Conservation (phyloP, 2,113 vertebrate genomes). For the Anolis carolinensis region DNA sequence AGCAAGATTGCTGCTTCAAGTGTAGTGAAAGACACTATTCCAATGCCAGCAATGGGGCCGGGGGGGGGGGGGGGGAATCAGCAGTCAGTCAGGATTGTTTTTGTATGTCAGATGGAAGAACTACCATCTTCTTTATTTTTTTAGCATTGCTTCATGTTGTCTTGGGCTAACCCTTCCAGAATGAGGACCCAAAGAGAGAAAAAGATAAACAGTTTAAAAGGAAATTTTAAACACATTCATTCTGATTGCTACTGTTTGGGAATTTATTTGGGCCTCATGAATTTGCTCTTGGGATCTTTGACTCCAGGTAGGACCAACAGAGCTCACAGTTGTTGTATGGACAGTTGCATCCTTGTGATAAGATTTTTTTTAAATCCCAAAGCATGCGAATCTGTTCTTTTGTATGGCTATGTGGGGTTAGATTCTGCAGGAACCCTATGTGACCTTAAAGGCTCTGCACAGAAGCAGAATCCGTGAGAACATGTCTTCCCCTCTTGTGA, state of each 20-base stretch:
- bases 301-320: neutral
- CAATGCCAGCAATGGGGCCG: neutral
- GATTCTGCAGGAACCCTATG: constrained; percentile 53
- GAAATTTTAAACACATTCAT: neutral
- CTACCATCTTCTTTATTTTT: neutral
- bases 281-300: neutral
- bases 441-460: constrained; percentile 51
- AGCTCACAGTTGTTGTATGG: constrained; percentile 31
- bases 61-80: too few relatives aligned
- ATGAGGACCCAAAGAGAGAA: neutral
- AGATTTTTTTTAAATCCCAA: constrained; percentile 29
- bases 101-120: neutral
- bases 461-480: constrained; percentile 57
- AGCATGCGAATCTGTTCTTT: constrained; percentile 29
- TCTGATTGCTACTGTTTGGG: neutral
- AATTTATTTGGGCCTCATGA: neutral
- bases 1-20: neutral
- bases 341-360: constrained; percentile 20
- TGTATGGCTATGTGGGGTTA: constrained; percentile 18
- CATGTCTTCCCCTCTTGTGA: constrained; percentile 52
- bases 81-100: neutral
- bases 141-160: neutral
- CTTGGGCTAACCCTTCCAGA: neutral
- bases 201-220: too few relatives aligned
- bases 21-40: neutral